A percentile compares a stretch with the other conserved stretches of the same genome.
These are phyloP conservation scores for Copidosoma aretas DNA, from an alignment of 2,888 invertebrate genomes.

Conservation along the genomic window DNA sequence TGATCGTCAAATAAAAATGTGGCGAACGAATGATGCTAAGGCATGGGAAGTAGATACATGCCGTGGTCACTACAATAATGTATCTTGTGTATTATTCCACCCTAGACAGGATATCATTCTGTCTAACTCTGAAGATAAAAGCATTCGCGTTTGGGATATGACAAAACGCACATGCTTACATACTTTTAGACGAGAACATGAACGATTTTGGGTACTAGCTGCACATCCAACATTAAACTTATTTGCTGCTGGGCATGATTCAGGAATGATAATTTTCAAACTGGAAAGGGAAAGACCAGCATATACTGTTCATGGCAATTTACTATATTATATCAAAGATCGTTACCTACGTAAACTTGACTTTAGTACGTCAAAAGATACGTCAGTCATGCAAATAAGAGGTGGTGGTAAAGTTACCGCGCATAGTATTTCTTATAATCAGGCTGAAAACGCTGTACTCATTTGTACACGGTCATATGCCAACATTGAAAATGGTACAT, in stretches of 20 bases:
- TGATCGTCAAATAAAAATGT: slow-evolving; percentile 95
- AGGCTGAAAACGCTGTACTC: slow-evolving; percentile 93
- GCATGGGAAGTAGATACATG: slow-evolving; percentile 99
- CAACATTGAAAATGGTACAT: slow-evolving; percentile 87
- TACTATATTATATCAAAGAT: slow-evolving; percentile 96
- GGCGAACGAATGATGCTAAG: slow-evolving; percentile 98
- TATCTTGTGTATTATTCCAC: slow-evolving; percentile 96
- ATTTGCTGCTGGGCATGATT: slow-evolving; percentile 99
- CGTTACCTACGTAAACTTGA: slow-evolving; percentile 89
- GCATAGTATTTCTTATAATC: slow-evolving; percentile 94
- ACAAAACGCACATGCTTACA: slow-evolving; percentile 90
- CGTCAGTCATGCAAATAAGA: slow-evolving; percentile 90
- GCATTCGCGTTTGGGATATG: slow-evolving; percentile 99
- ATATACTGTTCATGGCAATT: slow-evolving; percentile 90
- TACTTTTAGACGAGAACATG: slow-evolving; percentile 93
- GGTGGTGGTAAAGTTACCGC: slow-evolving; percentile 79
- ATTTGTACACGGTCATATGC: slow-evolving; percentile 79
- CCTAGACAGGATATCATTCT: slow-evolving; percentile 95
- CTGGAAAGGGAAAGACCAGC: slow-evolving; percentile 96
- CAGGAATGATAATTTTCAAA: slow-evolving; percentile 87
- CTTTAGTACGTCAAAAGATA: slow-evolving; percentile 91
- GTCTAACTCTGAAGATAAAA: slow-evolving; percentile 97
- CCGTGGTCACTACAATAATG: slow-evolving; percentile 99
- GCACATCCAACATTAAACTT: slow-evolving; percentile 94
- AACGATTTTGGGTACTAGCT: slow-evolving; percentile 96